Evolutionary conservation across 2,888 invertebrate genomes (phyloP).

Genomic region (Alsophila aescularia): DNA sequence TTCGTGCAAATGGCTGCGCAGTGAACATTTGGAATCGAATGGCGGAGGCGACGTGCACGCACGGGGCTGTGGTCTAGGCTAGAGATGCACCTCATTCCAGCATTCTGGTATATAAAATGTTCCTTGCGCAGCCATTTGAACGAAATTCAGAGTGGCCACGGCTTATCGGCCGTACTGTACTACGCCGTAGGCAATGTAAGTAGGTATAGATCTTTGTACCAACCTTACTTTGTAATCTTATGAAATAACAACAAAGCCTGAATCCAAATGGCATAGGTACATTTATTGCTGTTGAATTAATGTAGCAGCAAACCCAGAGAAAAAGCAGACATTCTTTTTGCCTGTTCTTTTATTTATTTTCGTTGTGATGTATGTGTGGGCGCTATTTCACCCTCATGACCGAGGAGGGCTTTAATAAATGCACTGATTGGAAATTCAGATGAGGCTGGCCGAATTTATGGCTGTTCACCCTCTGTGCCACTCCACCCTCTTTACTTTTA

Average conservation of each 20-base stretch:
- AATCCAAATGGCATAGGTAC: neutral
- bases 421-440: slow-evolving; percentile 81
- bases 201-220: too few relatives aligned
- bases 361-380: slow-evolving; percentile 39
- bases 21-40: too few relatives aligned
- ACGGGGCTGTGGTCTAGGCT: too few relatives aligned
- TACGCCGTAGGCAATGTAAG: too few relatives aligned
- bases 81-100: too few relatives aligned
- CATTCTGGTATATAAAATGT: too few relatives aligned
- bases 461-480: slow-evolving; percentile 54
- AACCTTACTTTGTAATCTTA: too few relatives aligned
- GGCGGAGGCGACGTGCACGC: too few relatives aligned
- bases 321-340: slow-evolving; percentile 25
- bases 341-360: slow-evolving; percentile 41
- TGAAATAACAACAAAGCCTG: neutral
- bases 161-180: too few relatives aligned
- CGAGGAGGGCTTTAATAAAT: slow-evolving; percentile 62
- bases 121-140: too few relatives aligned
- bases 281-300: slow-evolving; percentile 6
- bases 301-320: slow-evolving; percentile 6
- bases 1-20: too few relatives aligned
- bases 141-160: too few relatives aligned
- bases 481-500: slow-evolving; percentile 58
- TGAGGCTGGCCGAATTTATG: slow-evolving; percentile 78
- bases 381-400: slow-evolving; percentile 39